Evolutionary conservation across 2,888 invertebrate species (phyloP), one percentile per base, ranked within the genome.

Genomic region (Melanostoma scalare): DNA sequence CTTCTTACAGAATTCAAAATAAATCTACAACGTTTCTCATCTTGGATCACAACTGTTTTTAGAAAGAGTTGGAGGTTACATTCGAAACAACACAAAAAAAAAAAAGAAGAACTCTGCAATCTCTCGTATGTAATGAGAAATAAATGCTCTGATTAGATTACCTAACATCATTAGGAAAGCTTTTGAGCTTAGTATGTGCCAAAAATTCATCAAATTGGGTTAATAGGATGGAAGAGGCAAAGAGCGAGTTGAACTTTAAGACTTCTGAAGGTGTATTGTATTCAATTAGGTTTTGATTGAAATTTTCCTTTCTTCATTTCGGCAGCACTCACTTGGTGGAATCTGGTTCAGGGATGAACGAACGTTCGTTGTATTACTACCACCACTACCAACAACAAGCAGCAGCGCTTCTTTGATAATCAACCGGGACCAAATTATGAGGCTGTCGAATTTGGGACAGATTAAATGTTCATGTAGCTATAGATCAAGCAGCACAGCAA

Each of bases 281-380:
- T 81, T 77, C 77, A 77, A 81, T 81, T 77, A 72, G 67, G 55
- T 68, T 77, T 73, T 68, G 61, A 81, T 72, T 81, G 81, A 44
- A 63, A 33, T 58, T 63, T 72, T 46, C 33, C 35, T 33, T 10
- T 6, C n/a, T 42, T 67, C 8, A 3, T 31, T 30, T 76, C 42
- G 56, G 3, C 6, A n/a, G 31, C 31, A 40, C n/a, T 5, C 5
- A 40, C 40, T 9, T 8, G 1, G 40, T n/a, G 10, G 5, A 30
- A 30, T 30, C 8, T 10, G 3, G 33, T 48, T 30, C 9, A 30
- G 42, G 10, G 40, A 2, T 58, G 30, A 9, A 9, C 4, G 30
- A 55, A 55, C 20, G 9, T 20, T 6, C 4, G 1, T 9, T 6
- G 30, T n/a, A 20, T 4, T 20, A 20, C 20, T 20, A 20, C 20